Base-by-base conservation (phyloP, 2,113 vertebrate genomes). In the Podocnemis expansa region DNA sequence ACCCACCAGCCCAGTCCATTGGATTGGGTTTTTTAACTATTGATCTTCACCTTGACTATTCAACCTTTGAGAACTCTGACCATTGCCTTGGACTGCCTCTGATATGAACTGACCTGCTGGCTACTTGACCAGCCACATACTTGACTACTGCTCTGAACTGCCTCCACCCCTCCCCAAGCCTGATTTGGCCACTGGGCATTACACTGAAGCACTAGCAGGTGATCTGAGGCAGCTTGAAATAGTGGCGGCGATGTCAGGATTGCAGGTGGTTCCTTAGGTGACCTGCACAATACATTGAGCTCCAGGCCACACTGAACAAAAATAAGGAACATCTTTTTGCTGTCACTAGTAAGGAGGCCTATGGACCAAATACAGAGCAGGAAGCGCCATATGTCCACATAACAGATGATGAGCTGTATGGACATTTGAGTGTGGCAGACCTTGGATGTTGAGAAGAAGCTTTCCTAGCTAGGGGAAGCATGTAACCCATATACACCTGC, bases 401-500 rank as follows among this genome's bases (percentile, higher is more conserved):
- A 60, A 31, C 13, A 60, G 29, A 31, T 60, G 29, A 60, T 67
- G 7, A 67, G 8, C 34, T 67, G 34, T 67, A n/a, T 21, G 31
- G 60, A 67, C 31, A 67, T 67, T 67, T n/a, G 60, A 67, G 8
- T n/a, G 31, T 67, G 60, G 16, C 21, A 17, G 60, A 34, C 17
- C 16, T 63, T 8, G 16, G 8, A 9, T 63, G 60, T 63, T 63
- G 31, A 63, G 31, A n/a, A 63, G 31, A 63, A 34, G 31, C 60
- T n/a, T 63, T 16, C 60, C 16, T 13, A 63, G 60, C 34, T 19
- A 63, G 31, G 60, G 55, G 94, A 79, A 93, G 92, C 84, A 92
- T 78, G 79, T 83, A 89, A 80, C 70, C 88, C 29, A 25, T 43
- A 94, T 95, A 67, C 79, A 89, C 60, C 93, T 95, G 93, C 93